phyloP scores from a whole-genome alignment of 2,888 invertebrate species.

The Hermaeophaga mercurialis region DNA sequence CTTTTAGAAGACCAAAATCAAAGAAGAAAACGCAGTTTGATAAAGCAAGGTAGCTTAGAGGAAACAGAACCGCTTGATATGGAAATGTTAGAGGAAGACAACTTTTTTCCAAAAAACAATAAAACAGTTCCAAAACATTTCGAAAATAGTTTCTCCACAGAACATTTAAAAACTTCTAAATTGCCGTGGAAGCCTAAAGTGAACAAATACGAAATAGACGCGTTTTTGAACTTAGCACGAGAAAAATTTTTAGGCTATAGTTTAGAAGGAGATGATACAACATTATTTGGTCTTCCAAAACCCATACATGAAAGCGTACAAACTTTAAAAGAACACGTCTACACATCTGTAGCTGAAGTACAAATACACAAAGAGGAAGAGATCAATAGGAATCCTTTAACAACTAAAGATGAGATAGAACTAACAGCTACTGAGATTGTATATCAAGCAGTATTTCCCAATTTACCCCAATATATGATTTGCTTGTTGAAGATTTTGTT shows the following conservation, averaged over 20 bases:
- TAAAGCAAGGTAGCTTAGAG: constrained; percentile 91
- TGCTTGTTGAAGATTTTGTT: constrained; percentile 94
- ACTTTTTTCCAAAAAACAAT: constrained; percentile 59
- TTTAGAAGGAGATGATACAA: constrained; percentile 82
- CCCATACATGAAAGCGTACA: constrained; percentile 97
- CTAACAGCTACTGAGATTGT: constrained; percentile 86
- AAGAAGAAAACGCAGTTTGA: constrained; percentile 76
- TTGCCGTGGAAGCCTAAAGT: constrained; percentile 98
- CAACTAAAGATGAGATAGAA: constrained; percentile 78
- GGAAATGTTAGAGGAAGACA: constrained; percentile 66
- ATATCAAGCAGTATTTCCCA: constrained; percentile 93
- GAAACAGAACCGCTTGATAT: constrained; percentile 72
- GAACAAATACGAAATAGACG: constrained; percentile 89
- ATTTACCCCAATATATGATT: constrained; percentile 97
- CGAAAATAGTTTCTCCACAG: constrained; percentile 8
- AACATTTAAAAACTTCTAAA: constrained; percentile 37
- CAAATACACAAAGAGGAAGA: constrained; percentile 92
- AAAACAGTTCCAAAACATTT: constrained; percentile 46
- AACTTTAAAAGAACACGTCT: constrained; percentile 89
- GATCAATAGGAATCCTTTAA: constrained; percentile 88
- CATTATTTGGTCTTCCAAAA: constrained; percentile 92
- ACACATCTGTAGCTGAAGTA: constrained; percentile 89
- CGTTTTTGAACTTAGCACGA: constrained; percentile 87
- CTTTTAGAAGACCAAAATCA: constrained; percentile 85
- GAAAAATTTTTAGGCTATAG: constrained; percentile 96